Evolutionary conservation across 2,113 vertebrate species (phyloP).

Genomic region (human (Homo sapiens)): GRCh38 chr6:54848001-54848500

Average conservation of each 20-base stretch:
- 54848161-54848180: neutral
- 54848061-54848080: neutral
- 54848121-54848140: neutral
- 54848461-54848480: neutral
- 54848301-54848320: neutral
- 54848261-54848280: neutral
- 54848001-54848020: constrained; percentile 45
- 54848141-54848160: neutral
- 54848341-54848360: constrained; percentile 54
- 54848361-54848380: constrained; percentile 57
- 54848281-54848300: neutral
- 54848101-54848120: too few relatives aligned
- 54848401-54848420: constrained; percentile 58
- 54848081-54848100: neutral
- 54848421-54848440: constrained; percentile 49
- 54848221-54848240: neutral
- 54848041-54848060: neutral
- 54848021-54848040: constrained; percentile 24
- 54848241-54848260: neutral
- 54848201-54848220: neutral
- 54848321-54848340: neutral
- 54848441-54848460: constrained; percentile 47
- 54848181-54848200: neutral
- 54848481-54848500: constrained; percentile 68
- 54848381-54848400: constrained; percentile 20